Percentiles rank a stretch among this genome's conserved stretches.
Conservation (phyloP, 1,140 invertebrate species). For the Drosophila virilis region DNA sequence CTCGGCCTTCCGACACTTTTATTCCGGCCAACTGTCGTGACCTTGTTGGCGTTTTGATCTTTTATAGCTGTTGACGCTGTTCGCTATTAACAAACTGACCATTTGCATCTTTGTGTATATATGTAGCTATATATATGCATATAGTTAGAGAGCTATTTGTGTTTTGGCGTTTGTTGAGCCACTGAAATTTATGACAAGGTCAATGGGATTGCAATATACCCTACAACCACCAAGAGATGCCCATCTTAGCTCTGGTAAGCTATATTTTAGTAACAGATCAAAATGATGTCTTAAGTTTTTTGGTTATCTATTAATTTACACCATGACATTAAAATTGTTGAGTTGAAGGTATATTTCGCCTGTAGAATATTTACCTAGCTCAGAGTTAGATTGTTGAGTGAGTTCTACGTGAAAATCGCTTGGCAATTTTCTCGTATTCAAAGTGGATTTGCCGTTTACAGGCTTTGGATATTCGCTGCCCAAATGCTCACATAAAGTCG, state of each 20-base stretch:
- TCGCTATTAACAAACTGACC: constrained; percentile 52
- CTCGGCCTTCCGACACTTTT: constrained; percentile 17
- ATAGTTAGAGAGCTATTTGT: not conserved
- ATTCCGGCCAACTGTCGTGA: constrained; percentile 46
- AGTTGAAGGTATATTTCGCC: too few species aligned
- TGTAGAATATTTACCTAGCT: too few species aligned
- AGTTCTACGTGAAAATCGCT: too few species aligned
- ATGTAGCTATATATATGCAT: not conserved
- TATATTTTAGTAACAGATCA: too few species aligned
- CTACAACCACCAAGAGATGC: too few species aligned
- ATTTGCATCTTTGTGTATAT: constrained; percentile 3
- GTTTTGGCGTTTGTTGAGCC: constrained; percentile 7
- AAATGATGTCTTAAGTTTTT: too few species aligned
- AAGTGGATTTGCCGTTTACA: not conserved
- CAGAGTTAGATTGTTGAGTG: too few species aligned
- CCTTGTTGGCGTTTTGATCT: constrained; percentile 55
- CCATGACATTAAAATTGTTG: too few species aligned
- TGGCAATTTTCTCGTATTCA: too few species aligned
- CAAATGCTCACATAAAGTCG: constrained; percentile 56
- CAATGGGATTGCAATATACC: constrained; percentile 14
- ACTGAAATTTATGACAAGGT: constrained; percentile 36
- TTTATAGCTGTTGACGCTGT: constrained; percentile 64
- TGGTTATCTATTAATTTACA: too few species aligned
- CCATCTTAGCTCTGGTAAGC: too few species aligned
- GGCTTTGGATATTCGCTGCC: not conserved